These are phyloP conservation scores for Nomada fabriciana DNA, from an alignment of 2,888 invertebrate genomes.

Conservation along the genomic window DNA sequence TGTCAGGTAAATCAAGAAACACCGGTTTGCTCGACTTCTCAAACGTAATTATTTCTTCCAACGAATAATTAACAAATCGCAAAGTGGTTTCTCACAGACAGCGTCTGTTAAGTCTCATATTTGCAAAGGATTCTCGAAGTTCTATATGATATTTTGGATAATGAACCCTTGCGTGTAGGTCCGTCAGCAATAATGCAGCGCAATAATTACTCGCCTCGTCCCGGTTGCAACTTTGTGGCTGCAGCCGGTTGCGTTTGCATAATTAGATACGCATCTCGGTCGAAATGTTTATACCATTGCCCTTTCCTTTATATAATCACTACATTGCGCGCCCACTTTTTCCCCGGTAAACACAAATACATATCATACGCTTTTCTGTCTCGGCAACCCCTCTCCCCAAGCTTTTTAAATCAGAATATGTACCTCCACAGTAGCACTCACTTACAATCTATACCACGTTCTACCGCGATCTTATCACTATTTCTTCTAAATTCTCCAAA, in stretches of 20 bases:
- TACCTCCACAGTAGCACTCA: too few species aligned
- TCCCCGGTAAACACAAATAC: constrained; percentile 29
- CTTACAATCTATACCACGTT: too few species aligned
- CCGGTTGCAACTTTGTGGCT: constrained; percentile 32
- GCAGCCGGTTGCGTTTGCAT: constrained; percentile 53
- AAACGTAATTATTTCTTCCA: constrained; percentile 23
- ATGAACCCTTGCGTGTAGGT: constrained; percentile 19
- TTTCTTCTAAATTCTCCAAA: too few species aligned
- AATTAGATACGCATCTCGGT: constrained; percentile 48
- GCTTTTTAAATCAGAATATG: too few species aligned
- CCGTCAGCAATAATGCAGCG: constrained; percentile 32
- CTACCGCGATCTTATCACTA: too few species aligned
- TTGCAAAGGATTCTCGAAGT: constrained; percentile 39
- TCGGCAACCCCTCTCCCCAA: too few species aligned
- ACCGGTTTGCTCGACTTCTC: background rate
- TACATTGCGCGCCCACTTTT: constrained; percentile 50
- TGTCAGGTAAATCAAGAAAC: background rate
- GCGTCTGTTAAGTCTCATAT: constrained; percentile 33
- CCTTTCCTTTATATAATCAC: constrained; percentile 48
- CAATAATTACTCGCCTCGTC: constrained; percentile 49
- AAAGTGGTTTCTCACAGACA: background rate
- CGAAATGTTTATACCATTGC: constrained; percentile 52
- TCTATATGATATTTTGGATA: constrained; percentile 33
- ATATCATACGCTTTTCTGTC: too few species aligned
- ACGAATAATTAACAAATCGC: constrained; percentile 41